Evolutionary conservation across 2,113 vertebrate species (phyloP).

Genomic region (Crotalus tigris): DNA sequence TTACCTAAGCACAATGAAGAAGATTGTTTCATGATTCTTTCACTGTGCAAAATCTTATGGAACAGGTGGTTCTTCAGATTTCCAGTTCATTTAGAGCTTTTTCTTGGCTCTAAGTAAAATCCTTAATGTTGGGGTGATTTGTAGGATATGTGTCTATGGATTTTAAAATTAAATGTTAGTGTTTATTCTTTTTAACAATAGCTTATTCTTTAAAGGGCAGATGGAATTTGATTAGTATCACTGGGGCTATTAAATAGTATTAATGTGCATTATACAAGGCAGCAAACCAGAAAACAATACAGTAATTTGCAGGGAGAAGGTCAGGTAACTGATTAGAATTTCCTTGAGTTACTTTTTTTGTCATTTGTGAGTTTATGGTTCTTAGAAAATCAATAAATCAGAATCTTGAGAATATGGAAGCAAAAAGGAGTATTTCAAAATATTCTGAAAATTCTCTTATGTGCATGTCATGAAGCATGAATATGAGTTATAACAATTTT

Average conservation of each 20-base stretch:
- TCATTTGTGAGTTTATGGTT: neutral
- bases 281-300: neutral
- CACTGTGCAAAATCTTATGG: too few relatives aligned
- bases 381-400: neutral
- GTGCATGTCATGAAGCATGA: neutral
- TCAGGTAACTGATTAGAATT: neutral
- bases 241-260: neutral
- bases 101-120: neutral
- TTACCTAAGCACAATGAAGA: neutral
- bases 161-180: neutral
- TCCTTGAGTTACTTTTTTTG: neutral
- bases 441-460: neutral
- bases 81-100: neutral
- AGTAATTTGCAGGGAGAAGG: neutral
- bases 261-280: neutral
- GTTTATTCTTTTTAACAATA: neutral
- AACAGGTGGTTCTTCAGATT: neutral
- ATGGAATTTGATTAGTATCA: neutral
- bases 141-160: neutral
- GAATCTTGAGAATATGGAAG: neutral
- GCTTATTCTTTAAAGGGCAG: neutral
- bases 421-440: neutral
- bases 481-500: constrained; percentile 30
- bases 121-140: neutral
- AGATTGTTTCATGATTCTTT: neutral